Evolutionary conservation across 2,888 invertebrate species (phyloP).

Genomic region (Drosophila infuscata): DNA sequence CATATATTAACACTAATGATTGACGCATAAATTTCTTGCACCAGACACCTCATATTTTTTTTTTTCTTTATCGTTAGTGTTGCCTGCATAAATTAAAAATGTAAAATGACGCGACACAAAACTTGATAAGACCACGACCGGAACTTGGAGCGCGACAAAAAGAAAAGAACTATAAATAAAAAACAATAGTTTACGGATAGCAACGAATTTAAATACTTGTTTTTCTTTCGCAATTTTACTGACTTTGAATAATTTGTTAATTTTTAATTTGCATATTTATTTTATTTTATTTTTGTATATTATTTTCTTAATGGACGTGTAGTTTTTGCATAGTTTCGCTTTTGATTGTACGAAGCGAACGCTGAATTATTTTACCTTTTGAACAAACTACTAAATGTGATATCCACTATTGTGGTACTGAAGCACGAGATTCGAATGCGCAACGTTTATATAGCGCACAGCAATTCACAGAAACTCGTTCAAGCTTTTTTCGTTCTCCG

Average conservation of each 20-base stretch:
- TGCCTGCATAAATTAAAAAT: slow-evolving; percentile 38
- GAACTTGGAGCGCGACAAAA: slow-evolving; percentile 52
- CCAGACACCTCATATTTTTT: slow-evolving; percentile 54
- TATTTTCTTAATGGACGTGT: slow-evolving; percentile 34
- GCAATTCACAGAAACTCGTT: slow-evolving; percentile 64
- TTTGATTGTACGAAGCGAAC: slow-evolving; percentile 32
- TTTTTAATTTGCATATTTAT: slow-evolving; percentile 4
- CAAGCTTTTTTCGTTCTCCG: slow-evolving; percentile 63
- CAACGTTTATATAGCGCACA: slow-evolving; percentile 83
- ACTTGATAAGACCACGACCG: slow-evolving; percentile 67
- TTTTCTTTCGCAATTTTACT: slow-evolving; percentile 1
- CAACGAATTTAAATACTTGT: slow-evolving; percentile 10
- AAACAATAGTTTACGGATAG: slow-evolving; percentile 40
- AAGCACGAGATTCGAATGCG: slow-evolving; percentile 83
- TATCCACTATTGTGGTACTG: slow-evolving; percentile 84
- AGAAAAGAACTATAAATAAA: slow-evolving; percentile 27
- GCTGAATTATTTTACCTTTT: slow-evolving; percentile 64
- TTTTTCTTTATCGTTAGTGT: slow-evolving; percentile 7
- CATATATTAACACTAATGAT: slow-evolving; percentile 62
- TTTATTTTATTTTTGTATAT: slow-evolving; percentile 11
- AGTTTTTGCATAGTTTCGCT: slow-evolving; percentile 49
- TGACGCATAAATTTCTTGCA: slow-evolving; percentile 21
- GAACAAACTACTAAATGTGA: slow-evolving; percentile 77
- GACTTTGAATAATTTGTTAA: slow-evolving; percentile 10
- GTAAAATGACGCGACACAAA: slow-evolving; percentile 33